Evolutionary conservation across 2,888 invertebrate genomes (phyloP).

Genomic region (Digitonthophagus gazella): DNA sequence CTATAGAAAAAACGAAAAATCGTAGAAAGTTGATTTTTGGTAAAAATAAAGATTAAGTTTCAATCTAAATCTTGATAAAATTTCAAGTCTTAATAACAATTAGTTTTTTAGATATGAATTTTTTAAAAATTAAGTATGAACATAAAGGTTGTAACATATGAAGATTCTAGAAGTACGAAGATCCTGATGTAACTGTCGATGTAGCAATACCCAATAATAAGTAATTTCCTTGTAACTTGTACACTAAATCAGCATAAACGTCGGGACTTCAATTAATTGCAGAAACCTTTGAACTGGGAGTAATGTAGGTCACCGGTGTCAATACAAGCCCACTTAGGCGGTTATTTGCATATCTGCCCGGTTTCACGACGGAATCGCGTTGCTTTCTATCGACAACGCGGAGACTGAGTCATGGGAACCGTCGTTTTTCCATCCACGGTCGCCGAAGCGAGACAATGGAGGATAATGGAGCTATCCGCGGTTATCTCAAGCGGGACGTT

Average conservation of each 20-base stretch:
- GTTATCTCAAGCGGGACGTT: neutral
- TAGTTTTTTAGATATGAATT: too few species aligned
- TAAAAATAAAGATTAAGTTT: too few species aligned
- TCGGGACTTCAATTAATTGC: neutral
- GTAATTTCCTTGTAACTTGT: neutral
- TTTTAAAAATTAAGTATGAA: too few species aligned
- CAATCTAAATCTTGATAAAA: too few species aligned
- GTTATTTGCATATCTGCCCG: neutral
- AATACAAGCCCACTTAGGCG: neutral
- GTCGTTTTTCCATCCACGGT: neutral
- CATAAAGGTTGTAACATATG: too few species aligned
- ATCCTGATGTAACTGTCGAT: too few species aligned
- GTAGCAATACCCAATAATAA: neutral
- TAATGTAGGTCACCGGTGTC: neutral
- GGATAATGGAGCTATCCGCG: neutral
- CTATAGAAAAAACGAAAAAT: too few species aligned
- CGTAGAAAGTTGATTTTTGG: too few species aligned
- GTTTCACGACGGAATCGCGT: neutral
- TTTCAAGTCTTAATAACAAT: too few species aligned
- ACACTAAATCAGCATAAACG: neutral
- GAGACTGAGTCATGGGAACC: neutral
- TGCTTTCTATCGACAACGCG: neutral
- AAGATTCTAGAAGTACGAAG: too few species aligned
- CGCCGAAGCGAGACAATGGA: neutral
- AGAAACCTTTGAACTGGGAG: neutral